Conservation (phyloP, 1,140 invertebrate species). For the Heliconius melpomene region DNA sequence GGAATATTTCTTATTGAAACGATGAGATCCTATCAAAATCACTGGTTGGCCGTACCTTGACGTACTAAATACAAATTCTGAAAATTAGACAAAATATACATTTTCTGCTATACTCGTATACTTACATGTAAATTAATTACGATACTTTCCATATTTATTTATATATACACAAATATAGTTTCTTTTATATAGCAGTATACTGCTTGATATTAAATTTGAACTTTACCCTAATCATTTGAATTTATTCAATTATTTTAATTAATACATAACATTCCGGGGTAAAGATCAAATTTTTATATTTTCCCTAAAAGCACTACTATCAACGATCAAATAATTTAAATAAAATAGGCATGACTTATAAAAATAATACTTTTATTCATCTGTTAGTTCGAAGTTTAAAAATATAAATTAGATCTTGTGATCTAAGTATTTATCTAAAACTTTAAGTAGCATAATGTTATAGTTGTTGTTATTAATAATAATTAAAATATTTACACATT, state of each 20-base stretch:
- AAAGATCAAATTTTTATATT: no score
- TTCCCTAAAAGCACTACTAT: no score
- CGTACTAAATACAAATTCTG: slow-evolving; percentile 41
- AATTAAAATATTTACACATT: no score
- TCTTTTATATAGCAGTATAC: background rate
- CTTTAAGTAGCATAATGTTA: no score
- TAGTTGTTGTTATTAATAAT: no score
- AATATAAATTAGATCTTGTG: no score
- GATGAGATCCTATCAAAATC: slow-evolving; percentile 50
- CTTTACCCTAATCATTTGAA: no score
- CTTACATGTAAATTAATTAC: background rate
- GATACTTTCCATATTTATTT: no score
- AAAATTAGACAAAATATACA: slow-evolving; percentile 16
- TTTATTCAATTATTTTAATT: no score
- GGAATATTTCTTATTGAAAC: slow-evolving; percentile 48
- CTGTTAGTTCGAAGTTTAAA: background rate
- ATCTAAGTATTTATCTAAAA: no score
- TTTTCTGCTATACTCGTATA: background rate
- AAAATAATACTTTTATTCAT: background rate
- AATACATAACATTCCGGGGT: no score
- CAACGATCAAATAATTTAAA: background rate
- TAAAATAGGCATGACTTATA: background rate
- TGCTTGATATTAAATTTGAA: no score
- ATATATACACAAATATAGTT: background rate
- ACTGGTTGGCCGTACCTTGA: slow-evolving; percentile 50